Evolutionary conservation across 2,797 vertebrate species (phyloP), one percentile per base, ranked within the genome.

Genomic region (Epinephelus awoara): DNA sequence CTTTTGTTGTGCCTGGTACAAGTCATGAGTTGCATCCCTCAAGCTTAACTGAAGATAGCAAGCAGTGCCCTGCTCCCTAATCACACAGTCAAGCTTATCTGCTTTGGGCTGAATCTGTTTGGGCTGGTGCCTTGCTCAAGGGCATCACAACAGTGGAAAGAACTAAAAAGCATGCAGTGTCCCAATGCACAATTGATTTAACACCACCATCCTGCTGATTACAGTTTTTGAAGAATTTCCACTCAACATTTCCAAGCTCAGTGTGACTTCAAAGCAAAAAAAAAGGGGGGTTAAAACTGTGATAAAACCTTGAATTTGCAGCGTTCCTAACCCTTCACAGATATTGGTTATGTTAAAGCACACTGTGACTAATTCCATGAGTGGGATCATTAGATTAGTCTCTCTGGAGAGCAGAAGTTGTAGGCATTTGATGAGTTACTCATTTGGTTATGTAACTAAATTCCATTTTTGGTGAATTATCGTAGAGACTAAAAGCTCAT

Each of bases 401-500:
- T 54, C 61, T 58, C n/a, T 59, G 34, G n/a, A 71, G 75, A 65
- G 64, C 15, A 27, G 46, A 27, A 67, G 14, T 14, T 19, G 27
- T 51, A 4, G 49, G 5, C 14, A 51, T 63, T 74, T 77, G 13
- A 68, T 62, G 14, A 63, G 18, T 69, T 72, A 25, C 38, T 68
- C 15, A 61, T 82, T 71, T 74, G 40, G 42, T 77, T 82, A 23
- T 13, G 25, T 34, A 79, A 77, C 54, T n/a, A 25, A 46, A 38
- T 27, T 63, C 5, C 19, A 8, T 61, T 56, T 74, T 46, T 57
- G 5, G 23, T 47, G 14, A 71, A 13, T 59, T 38, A 57, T 52
- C 57, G 12, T 67, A 8, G 10, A 62, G 25, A 27, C 7, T 49
- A 50, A 21, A 68, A 57, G 19, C 44, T 25, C 44, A 4, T 61